Evolutionary conservation across 2,113 vertebrate species (phyloP), one percentile per base, ranked within the genome.

Genomic region (Terrapene triunguis): DNA sequence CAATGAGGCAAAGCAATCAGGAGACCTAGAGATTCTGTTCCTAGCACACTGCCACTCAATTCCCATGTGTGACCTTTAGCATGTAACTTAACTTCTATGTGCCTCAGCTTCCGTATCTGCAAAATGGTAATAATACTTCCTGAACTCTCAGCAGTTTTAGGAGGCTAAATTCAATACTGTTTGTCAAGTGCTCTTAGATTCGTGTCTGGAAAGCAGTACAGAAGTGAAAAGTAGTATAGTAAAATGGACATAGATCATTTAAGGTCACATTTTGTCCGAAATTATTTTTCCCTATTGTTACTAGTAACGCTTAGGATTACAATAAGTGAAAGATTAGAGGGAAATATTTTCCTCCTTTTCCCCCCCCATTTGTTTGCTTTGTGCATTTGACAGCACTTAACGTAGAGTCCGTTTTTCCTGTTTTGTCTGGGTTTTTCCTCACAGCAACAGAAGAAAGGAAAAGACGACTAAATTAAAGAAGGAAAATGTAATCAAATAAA

Each of bases 201-300:
- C 35, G 54, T 0, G 0, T 5, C 0, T 87, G 14, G 14, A 82
- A 90, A 88, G 89, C 14, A 32, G 65, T 13, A 44, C 10, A 29
- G 47, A 48, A 88, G 38, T 25, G 27, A 3, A 1, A 1, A 13
- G 2, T 5, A 3, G 25, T 16, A 1, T 1, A 5, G 1, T 0
- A 21, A 81, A n/a, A 89, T 44, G 21, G 82, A 7, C 47, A 13
- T 0, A 78, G 13, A 38, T 4, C 55, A 80, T 10, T 85, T 16
- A 53, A 86, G 55, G 55, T 47, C 83, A n/a, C 22, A 42, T 81
- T 78, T 53, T 86, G 4, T 3, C 83, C 69, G 48, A 24, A 85
- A 27, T 16, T 76, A 22, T 76, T 44, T 76, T 76, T 42, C 10
- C 22, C 72, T 27, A 47, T 16, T 47, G 42, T 44, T 78, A 47